Percentiles rank a stretch among this genome's conserved stretches.
These are phyloP conservation scores for Macrosiphum euphorbiae DNA, from an alignment of 2,888 invertebrate genomes.

Conservation along the genomic window DNA sequence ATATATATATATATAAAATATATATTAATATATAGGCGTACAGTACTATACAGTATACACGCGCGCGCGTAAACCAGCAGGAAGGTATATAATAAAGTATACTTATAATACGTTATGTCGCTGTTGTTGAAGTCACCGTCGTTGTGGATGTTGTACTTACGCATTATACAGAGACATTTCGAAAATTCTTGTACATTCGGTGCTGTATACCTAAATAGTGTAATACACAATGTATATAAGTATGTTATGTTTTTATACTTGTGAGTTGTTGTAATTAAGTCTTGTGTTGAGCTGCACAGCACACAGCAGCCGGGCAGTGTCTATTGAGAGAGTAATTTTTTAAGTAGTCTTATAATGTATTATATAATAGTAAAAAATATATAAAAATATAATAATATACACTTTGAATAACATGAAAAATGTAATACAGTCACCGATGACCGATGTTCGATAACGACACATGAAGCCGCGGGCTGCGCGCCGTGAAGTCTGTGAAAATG, in stretches of 20 bases:
- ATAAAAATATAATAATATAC: background rate
- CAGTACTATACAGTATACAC: background rate
- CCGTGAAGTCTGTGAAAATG: background rate
- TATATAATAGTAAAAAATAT: background rate
- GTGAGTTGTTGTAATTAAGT: background rate
- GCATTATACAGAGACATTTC: background rate
- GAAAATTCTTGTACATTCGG: background rate
- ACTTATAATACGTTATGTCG: background rate
- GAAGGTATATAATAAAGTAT: constrained; percentile 50
- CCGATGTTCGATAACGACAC: background rate
- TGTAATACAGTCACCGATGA: background rate
- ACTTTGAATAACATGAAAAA: background rate
- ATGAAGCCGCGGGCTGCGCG: background rate
- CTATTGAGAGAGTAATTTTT: background rate
- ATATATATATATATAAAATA: background rate
- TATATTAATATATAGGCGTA: background rate
- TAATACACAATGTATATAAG: background rate
- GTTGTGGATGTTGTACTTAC: background rate
- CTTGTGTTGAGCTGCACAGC: background rate
- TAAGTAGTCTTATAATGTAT: background rate
- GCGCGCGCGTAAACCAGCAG: constrained; percentile 61
- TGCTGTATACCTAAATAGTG: background rate
- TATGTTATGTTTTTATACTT: background rate
- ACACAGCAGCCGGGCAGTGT: background rate
- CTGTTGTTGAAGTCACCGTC: background rate